Conservation (phyloP, 2,113 vertebrate species). For the Perca schrenkii region DNA sequence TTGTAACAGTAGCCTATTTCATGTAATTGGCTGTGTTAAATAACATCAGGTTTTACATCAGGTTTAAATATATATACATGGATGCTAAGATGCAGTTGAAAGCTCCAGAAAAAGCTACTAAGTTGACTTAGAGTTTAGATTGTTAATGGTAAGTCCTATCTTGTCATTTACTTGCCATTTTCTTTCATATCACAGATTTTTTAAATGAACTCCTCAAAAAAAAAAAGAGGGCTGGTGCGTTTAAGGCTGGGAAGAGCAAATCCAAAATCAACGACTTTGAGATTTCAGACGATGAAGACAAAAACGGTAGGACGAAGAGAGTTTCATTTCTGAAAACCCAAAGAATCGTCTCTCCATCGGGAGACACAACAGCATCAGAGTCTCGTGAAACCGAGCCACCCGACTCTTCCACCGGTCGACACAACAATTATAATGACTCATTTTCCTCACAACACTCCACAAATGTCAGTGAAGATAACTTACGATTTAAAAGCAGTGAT, state of each 20-base stretch:
- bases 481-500: conserved; percentile 24
- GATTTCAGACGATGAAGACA: conserved; percentile 84
- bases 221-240: conserved; percentile 67
- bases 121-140: background rate
- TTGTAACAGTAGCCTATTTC: background rate
- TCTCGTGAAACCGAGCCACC: conserved; percentile 15
- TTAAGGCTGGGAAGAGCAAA: conserved; percentile 72
- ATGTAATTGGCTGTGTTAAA: background rate
- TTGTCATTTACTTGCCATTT: background rate
- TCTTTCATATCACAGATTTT: conserved; percentile 69
- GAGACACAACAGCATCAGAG: conserved; percentile 13
- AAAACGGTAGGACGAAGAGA: conserved; percentile 79
- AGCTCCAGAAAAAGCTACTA: background rate
- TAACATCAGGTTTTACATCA: background rate
- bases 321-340: conserved; percentile 84
- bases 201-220: conserved; percentile 76
- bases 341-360: conserved; percentile 48
- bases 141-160: background rate
- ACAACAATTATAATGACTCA: conserved; percentile 15
- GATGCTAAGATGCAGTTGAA: background rate
- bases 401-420: background rate
- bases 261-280: conserved; percentile 81
- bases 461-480: conserved; percentile 34
- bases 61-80: background rate
- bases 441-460: conserved; percentile 30